These are phyloP conservation scores for Prionailurus bengalensis DNA, from an alignment of 2,113 vertebrate genomes.

Conservation along the genomic window DNA sequence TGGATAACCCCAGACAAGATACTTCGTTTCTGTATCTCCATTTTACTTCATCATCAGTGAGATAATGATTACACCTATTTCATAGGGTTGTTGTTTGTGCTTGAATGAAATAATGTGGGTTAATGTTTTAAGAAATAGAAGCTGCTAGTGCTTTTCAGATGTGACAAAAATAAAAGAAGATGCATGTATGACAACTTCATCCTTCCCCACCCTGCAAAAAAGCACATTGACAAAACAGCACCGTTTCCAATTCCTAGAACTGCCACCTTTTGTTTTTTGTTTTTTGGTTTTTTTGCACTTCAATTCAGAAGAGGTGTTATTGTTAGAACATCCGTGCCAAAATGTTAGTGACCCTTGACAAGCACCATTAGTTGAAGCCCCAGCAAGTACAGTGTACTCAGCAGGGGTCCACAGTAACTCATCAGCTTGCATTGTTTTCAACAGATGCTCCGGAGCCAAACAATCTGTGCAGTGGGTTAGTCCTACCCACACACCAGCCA, in stretches of 20 bases:
- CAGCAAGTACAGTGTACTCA: neutral
- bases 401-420: neutral
- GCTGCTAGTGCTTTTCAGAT: neutral
- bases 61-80: neutral
- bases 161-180: neutral
- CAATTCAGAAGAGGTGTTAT: neutral
- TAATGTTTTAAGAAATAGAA: neutral
- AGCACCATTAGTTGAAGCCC: constrained; percentile 34
- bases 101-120: neutral
- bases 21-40: neutral
- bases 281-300: neutral
- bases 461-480: neutral
- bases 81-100: neutral
- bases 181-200: neutral
- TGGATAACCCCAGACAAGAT: neutral
- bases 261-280: neutral
- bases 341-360: constrained; percentile 38
- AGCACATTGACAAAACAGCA: neutral
- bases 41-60: neutral
- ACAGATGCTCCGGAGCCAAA: neutral
- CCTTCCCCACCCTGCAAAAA: neutral
- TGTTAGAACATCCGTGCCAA: constrained; percentile 32
- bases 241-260: neutral
- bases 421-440: neutral
- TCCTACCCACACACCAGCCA: neutral